Conservation (phyloP, 2,113 vertebrate genomes). For the Calcarius ornatus region DNA sequence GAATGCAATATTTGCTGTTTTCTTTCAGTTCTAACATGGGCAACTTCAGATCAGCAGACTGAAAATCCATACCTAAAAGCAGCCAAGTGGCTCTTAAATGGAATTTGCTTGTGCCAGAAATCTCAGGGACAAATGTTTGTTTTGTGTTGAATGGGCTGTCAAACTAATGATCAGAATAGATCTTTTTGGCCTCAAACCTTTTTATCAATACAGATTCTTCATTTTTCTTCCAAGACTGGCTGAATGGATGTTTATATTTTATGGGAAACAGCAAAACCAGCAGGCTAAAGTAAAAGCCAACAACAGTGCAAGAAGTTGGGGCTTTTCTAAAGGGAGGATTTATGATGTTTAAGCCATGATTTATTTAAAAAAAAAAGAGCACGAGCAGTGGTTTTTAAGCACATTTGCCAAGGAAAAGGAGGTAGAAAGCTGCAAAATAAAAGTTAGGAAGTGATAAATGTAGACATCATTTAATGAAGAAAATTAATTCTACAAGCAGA, state of each 20-base stretch:
- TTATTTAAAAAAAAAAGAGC: background rate
- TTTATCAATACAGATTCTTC: background rate
- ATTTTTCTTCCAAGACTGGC: background rate
- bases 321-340: background rate
- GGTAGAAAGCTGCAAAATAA: background rate
- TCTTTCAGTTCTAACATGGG: background rate
- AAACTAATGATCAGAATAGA: background rate
- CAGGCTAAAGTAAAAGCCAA: background rate
- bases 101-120: background rate
- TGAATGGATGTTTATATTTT: background rate
- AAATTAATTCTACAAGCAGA: conserved; percentile 40
- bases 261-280: background rate
- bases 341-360: background rate
- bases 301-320: background rate
- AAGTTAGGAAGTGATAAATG: conserved; percentile 45
- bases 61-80: background rate
- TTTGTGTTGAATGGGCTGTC: background rate
- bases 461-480: conserved; percentile 49
- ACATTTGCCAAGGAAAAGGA: background rate
- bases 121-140: background rate
- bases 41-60: background rate
- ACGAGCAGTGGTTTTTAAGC: background rate
- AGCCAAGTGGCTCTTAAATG: background rate
- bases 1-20: background rate
- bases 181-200: background rate